A percentile compares a stretch with the other conserved stretches of the same genome.
Evolutionary conservation across 2,797 vertebrate genomes (phyloP).

Genomic region (Sebastes trivittatus): DNA sequence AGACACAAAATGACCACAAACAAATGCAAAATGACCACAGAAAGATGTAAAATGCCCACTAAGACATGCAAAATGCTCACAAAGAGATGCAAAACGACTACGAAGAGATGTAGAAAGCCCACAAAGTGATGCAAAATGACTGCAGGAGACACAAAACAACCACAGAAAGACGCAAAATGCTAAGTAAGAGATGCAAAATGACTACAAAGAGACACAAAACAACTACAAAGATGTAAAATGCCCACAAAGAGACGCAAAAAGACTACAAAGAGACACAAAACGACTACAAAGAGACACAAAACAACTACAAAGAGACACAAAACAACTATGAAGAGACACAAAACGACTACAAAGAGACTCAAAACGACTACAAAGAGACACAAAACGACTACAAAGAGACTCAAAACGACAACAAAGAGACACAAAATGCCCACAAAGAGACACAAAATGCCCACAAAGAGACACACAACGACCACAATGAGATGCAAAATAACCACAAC

Average conservation of each 20-base stretch:
- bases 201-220: neutral
- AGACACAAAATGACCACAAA: neutral
- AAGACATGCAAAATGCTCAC: neutral
- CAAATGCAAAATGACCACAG: neutral
- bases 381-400: neutral
- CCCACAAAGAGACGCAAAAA: neutral
- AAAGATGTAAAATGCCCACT: neutral
- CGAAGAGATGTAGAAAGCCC: neutral
- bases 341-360: fast-evolving
- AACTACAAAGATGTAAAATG: no score
- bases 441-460: neutral
- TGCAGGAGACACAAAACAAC: neutral
- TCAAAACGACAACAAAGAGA: neutral
- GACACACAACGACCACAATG: neutral
- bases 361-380: fast-evolving
- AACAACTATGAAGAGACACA: fast-evolving
- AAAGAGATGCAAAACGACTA: neutral
- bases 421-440: fast-evolving
- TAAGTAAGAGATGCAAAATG: neutral
- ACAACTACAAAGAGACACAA: neutral
- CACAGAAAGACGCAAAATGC: neutral
- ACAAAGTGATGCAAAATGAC: neutral
- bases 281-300: no score
- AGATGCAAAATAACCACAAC: neutral
- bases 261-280: no score